Evolutionary conservation across 2,113 vertebrate species (phyloP).

Genomic region (Anser brachyrhynchus): DNA sequence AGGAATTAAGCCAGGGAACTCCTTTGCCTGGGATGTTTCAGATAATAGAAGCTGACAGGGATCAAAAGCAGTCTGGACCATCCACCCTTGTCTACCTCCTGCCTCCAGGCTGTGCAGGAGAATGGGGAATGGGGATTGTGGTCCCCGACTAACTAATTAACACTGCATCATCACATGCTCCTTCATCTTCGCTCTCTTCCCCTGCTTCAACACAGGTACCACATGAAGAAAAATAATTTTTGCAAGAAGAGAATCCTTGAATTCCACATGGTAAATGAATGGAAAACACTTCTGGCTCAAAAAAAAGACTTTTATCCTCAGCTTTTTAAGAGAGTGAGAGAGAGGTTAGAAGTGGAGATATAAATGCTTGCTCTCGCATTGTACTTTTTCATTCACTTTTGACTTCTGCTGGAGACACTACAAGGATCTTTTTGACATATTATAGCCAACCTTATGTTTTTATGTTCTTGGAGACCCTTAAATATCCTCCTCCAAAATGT

Average conservation of each 20-base stretch:
- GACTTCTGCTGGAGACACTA: not conserved
- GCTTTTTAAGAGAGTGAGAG: fast-evolving
- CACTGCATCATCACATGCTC: no score
- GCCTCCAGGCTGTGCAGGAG: no score
- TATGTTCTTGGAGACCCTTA: not conserved
- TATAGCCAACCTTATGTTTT: not conserved
- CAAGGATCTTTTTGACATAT: not conserved
- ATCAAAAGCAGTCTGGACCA: not conserved
- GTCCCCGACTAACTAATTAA: no score
- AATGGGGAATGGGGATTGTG: no score
- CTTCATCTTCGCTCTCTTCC: no score
- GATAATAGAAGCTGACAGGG: not conserved
- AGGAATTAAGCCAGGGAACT: not conserved
- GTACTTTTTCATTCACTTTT: not conserved
- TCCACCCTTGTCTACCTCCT: no score
- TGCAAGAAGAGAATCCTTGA: not conserved
- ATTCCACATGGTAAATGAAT: not conserved
- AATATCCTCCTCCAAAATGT: not conserved
- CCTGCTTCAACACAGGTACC: no score
- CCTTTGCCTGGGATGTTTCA: not conserved
- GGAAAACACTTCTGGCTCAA: not conserved
- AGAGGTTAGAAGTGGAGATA: not conserved
- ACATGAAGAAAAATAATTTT: not conserved
- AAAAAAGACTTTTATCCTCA: not conserved
- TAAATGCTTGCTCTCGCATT: not conserved